phyloP scores from a whole-genome alignment of 2,888 invertebrate species.

The Teleiodes luculella region DNA sequence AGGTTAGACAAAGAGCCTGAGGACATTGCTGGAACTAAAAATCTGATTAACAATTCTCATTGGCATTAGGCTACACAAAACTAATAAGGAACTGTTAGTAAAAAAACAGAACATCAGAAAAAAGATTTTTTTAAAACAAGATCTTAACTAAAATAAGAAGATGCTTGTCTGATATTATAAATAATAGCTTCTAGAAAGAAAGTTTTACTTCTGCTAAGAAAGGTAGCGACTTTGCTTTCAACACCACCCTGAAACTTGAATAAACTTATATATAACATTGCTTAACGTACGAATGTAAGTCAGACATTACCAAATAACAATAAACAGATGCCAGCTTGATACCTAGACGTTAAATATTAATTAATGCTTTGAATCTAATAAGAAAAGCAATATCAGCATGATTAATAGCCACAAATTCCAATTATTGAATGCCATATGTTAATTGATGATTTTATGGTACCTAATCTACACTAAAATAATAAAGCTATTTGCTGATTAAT shows the following conservation, averaged over 20 bases:
- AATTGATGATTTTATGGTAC: neutral
- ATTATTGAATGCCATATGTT: neutral
- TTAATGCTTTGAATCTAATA: neutral
- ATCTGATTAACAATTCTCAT: too few species aligned
- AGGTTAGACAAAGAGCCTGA: too few species aligned
- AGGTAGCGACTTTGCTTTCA: too few species aligned
- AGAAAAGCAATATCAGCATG: neutral
- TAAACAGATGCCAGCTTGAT: neutral
- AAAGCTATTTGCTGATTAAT: neutral
- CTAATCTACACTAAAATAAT: neutral
- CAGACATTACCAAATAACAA: too few species aligned
- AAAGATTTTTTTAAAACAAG: too few species aligned
- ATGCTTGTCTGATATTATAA: neutral
- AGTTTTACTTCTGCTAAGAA: neutral
- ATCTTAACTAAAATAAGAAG: neutral
- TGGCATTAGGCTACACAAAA: too few species aligned
- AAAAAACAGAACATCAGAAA: too few species aligned
- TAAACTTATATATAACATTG: too few species aligned
- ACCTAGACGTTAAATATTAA: neutral
- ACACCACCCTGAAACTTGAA: too few species aligned
- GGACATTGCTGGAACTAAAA: too few species aligned
- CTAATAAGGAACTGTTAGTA: too few species aligned
- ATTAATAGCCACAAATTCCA: neutral
- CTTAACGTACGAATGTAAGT: too few species aligned
- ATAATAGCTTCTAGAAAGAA: neutral